A percentile compares a stretch with the other conserved stretches of the same genome.
These are phyloP conservation scores for Steinernema carpocapsae DNA, from an alignment of 2,888 invertebrate genomes.

Conservation along the genomic window DNA sequence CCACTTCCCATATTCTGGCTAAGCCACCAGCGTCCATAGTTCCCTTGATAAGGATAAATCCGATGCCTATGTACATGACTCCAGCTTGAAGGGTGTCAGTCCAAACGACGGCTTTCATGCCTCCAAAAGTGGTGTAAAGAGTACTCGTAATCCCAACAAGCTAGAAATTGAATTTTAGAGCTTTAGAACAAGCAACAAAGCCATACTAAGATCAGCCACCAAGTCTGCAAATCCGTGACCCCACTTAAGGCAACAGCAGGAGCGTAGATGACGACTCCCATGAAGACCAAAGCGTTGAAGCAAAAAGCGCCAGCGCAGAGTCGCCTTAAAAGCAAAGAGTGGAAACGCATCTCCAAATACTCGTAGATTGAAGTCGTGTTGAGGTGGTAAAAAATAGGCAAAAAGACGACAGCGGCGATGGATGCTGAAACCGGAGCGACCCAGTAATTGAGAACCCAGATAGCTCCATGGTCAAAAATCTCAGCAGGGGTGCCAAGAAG, in stretches of 20 bases:
- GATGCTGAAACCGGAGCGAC: constrained; percentile 27
- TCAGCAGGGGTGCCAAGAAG: constrained; percentile 36
- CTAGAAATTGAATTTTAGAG: not conserved
- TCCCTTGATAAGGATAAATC: constrained; percentile 20
- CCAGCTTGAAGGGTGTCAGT: constrained; percentile 33
- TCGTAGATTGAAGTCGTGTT: constrained; percentile 38
- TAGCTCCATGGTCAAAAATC: constrained; percentile 27
- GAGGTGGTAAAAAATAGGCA: constrained; percentile 40
- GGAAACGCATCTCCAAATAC: constrained; percentile 40
- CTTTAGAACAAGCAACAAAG: not conserved
- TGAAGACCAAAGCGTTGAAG: constrained; percentile 34
- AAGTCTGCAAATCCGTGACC: constrained; percentile 7
- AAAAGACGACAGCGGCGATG: constrained; percentile 32
- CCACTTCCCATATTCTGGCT: constrained; percentile 8
- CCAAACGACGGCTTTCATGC: constrained; percentile 35
- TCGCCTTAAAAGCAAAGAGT: constrained; percentile 28
- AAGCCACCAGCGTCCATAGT: constrained; percentile 31
- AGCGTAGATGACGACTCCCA: constrained; percentile 34
- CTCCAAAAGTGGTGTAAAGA: constrained; percentile 36
- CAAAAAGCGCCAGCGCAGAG: constrained; percentile 34
- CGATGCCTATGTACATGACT: constrained; percentile 19
- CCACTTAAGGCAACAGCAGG: constrained; percentile 32
- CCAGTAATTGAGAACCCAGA: constrained; percentile 28
- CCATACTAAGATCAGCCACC: constrained; percentile 26
- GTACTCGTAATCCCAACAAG: constrained; percentile 31